These are phyloP conservation scores for Meiosimyza platycephala DNA, from an alignment of 2,888 invertebrate species.

Conservation along the genomic window DNA sequence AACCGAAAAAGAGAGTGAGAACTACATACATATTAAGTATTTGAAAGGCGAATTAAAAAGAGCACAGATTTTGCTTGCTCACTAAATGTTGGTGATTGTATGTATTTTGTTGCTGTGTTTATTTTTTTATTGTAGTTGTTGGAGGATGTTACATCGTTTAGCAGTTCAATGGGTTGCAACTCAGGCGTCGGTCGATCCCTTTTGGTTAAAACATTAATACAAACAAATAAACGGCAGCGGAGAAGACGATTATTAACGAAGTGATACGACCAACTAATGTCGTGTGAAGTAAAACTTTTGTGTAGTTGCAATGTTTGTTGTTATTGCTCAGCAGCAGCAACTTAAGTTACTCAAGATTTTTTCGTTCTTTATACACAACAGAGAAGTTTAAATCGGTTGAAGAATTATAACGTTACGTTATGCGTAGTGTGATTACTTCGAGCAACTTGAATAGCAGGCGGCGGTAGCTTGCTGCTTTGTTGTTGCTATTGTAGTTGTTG, in stretches of 20 bases:
- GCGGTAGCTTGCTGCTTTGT: neutral
- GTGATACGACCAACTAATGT: slow-evolving; percentile 31
- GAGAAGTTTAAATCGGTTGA: slow-evolving; percentile 13
- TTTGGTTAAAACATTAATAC: neutral
- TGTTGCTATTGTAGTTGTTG: too few relatives aligned
- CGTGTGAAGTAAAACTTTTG: slow-evolving; percentile 12
- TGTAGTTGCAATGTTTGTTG: slow-evolving; percentile 2
- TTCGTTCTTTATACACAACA: neutral
- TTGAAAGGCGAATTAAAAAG: slow-evolving; percentile 3
- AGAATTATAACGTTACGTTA: slow-evolving; percentile 18
- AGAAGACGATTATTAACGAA: slow-evolving; percentile 31
- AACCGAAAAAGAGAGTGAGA: neutral
- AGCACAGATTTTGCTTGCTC: slow-evolving; percentile 15
- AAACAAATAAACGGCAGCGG: slow-evolving; percentile 10
- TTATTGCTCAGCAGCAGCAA: neutral
- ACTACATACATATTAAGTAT: neutral
- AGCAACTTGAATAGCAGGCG: neutral
- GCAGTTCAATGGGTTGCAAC: slow-evolving; percentile 37
- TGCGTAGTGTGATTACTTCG: slow-evolving; percentile 26
- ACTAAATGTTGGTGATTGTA: slow-evolving; percentile 11
- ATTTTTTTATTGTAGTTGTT: slow-evolving; percentile 4
- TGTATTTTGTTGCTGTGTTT: slow-evolving; percentile 6
- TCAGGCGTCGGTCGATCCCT: slow-evolving; percentile 2
- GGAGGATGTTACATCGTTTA: slow-evolving; percentile 27
- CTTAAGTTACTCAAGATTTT: slow-evolving; percentile 17